Percentiles rank a stretch among this genome's conserved stretches.
phyloP scores from a whole-genome alignment of 1,140 invertebrate genomes.

The Lamellibrachia luymesi region DNA sequence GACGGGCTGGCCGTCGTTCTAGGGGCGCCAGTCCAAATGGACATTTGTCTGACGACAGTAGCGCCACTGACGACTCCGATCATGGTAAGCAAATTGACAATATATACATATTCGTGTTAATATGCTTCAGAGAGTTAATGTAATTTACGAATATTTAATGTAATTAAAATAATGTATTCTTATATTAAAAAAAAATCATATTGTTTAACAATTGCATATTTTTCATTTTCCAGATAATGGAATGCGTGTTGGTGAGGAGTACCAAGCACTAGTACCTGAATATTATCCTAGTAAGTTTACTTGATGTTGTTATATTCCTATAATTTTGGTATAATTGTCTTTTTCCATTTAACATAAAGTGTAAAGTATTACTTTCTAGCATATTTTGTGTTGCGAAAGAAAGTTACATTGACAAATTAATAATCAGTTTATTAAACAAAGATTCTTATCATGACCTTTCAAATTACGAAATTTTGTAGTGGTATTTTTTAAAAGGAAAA shows the following conservation, averaged over 20 bases:
- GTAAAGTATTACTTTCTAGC: background rate
- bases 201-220: background rate
- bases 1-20: conserved; percentile 80
- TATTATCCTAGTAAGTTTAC: conserved; percentile 62
- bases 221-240: conserved; percentile 67
- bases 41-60: conserved; percentile 67
- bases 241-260: conserved; percentile 90
- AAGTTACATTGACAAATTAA: background rate
- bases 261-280: conserved; percentile 86
- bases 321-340: background rate
- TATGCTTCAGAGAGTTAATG: conserved; percentile 2
- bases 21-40: conserved; percentile 85
- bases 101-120: background rate
- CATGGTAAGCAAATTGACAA: conserved; percentile 41
- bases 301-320: background rate
- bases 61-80: conserved; percentile 51
- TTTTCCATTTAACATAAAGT: background rate
- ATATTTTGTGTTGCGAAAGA: background rate
- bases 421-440: background rate
- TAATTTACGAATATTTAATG: conserved; percentile 7
- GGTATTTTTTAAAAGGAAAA: background rate
- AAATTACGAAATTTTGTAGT: background rate
- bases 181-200: background rate
- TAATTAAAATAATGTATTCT: background rate
- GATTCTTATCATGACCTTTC: background rate